Conservation (phyloP, 2,888 invertebrate genomes). For the Teleiodes luculella region DNA sequence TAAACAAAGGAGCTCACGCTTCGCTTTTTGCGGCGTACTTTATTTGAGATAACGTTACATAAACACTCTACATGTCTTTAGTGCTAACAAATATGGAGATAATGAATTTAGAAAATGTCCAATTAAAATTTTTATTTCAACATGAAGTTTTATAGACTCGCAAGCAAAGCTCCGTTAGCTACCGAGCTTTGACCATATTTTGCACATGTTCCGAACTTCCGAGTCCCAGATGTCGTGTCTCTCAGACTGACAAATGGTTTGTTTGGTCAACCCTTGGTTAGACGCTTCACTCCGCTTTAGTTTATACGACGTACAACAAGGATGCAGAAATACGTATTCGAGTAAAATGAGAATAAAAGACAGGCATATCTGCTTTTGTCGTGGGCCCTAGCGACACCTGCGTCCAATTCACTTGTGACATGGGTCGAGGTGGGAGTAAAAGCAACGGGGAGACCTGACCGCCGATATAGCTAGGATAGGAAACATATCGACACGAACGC, state of each 20-base stretch:
- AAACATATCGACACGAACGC: constrained; percentile 2
- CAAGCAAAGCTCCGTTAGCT: constrained; percentile 5
- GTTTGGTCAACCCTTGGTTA: constrained; percentile 9
- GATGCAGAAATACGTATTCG: neutral
- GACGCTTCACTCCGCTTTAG: constrained; percentile 3
- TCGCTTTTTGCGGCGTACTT: neutral
- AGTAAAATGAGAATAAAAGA: constrained; percentile 3
- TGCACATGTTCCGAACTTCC: constrained; percentile 8
- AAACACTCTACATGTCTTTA: neutral
- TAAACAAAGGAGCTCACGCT: constrained; percentile 2
- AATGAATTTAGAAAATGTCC: neutral
- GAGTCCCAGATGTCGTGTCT: constrained; percentile 9
- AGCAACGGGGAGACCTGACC: neutral
- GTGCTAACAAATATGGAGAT: neutral
- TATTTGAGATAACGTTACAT: constrained; percentile 4
- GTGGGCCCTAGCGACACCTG: constrained; percentile 1
- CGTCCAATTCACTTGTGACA: constrained; percentile 8
- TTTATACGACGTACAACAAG: constrained; percentile 1
- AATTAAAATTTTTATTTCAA: constrained; percentile 1
- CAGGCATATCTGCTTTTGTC: constrained; percentile 7
- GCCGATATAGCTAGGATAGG: neutral
- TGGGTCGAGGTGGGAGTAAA: neutral
- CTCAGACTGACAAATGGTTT: constrained; percentile 7
- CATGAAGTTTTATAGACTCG: neutral
- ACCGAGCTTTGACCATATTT: constrained; percentile 8